Evolutionary conservation across 2,113 vertebrate genomes (phyloP), one percentile per base, ranked within the genome.

Genomic region (Sebastes schlegelii): DNA sequence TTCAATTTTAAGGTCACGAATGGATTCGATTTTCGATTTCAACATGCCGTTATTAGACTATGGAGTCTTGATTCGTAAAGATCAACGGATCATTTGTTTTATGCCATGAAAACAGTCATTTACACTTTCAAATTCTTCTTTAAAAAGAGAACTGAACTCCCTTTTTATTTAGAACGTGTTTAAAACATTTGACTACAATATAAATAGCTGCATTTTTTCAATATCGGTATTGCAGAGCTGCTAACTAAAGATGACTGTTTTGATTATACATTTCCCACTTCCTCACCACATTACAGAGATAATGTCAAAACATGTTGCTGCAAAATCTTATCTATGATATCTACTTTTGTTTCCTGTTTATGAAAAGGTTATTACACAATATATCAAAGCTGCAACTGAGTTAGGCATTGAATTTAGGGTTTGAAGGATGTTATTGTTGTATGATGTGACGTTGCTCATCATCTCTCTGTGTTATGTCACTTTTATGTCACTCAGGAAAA

Each of bases 401-500:
- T 34, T 34, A 34, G 34, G 34, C 3, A 34, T 34, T 34, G 34
- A 34, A 34, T 34, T 34, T 34, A 34, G 34, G 34, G 34, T 42
- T 61, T 60, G 1, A 19, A 5, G 8, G 12, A 9, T 26, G n/a
- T 34, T 70, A 67, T 11, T 66, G n/a, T 45, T 74, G 7, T 54
- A 3, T 43, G 8, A 2, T 62, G 9, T 65, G 60, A 45, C 8
- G 5, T 51, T 14, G 23, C 42, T 80, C 5, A 40, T 70, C 6
- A 19, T 76, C 19, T 77, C 16, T 77, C 16, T 86, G 49, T 89
- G 63, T 76, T 60, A 0, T 75, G 17, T 58, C 21, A 13, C 57
- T 63, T 26, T 23, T 23, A 23, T 34, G 34, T 34, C 34, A 34
- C 2, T 34, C 34, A 93, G 92, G 67, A 82, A 45, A 77, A 42